Conservation (phyloP, 2,113 vertebrate genomes). For the Otolemur garnettii region DNA sequence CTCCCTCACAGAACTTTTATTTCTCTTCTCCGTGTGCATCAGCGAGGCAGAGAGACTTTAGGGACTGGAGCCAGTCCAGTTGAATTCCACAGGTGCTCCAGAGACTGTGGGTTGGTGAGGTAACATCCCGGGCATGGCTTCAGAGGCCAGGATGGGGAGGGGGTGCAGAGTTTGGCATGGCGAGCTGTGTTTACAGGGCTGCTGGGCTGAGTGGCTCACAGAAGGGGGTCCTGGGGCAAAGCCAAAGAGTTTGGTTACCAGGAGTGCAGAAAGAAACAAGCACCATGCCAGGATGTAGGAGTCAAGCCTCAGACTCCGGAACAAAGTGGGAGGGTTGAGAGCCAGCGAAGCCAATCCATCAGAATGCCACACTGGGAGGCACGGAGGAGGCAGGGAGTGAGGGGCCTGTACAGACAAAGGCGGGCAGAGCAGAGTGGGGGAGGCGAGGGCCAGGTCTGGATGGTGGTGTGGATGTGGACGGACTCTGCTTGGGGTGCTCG, state of each 20-base stretch:
- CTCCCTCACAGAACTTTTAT: neutral
- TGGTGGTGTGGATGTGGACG: accelerated
- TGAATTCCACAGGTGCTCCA: slow-evolving; percentile 46
- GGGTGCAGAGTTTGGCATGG: neutral
- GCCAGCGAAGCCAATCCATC: neutral
- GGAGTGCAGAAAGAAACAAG: slow-evolving; percentile 58
- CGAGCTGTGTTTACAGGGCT: slow-evolving; percentile 48
- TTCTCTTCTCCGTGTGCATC: neutral
- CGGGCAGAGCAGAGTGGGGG: neutral
- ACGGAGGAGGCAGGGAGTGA: neutral
- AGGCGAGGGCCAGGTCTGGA: neutral
- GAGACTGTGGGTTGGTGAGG: neutral
- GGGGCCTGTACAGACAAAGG: neutral
- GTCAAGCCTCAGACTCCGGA: slow-evolving; percentile 31
- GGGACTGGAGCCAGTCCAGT: neutral
- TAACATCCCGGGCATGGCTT: neutral
- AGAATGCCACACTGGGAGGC: slow-evolving; percentile 42
- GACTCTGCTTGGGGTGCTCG: neutral
- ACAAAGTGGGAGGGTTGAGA: slow-evolving; percentile 58
- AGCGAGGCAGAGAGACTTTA: neutral
- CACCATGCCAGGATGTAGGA: slow-evolving; percentile 53
- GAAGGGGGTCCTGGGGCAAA: slow-evolving; percentile 46
- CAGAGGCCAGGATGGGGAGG: neutral
- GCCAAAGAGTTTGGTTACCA: slow-evolving; percentile 70
- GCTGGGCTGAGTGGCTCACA: slow-evolving; percentile 18